Base-by-base conservation (phyloP, 1,140 invertebrate genomes). In the Pristionchus pacificus region DNA sequence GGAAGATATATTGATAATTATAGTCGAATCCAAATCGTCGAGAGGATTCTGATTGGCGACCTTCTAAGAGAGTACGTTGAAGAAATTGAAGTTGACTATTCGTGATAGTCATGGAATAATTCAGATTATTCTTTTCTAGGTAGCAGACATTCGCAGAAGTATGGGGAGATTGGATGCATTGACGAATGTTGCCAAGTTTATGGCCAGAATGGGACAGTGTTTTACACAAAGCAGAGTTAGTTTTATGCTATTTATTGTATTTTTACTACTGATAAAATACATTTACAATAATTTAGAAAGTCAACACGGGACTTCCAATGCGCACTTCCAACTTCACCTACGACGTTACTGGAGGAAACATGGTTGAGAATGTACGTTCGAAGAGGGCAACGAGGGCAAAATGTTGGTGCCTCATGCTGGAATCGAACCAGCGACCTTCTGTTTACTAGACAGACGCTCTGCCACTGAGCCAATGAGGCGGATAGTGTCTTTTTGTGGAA, bases 131-230 rank as follows among this genome's bases (percentile, higher is more conserved):
- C n/a, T n/a, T n/a, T n/a, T n/a, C n/a, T n/a, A n/a, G n/a, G n/a
- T n/a, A n/a, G n/a, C n/a, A n/a, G n/a, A n/a, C n/a, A n/a, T n/a
- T n/a, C n/a, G n/a, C n/a, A n/a, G n/a, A 2, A 13, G 32, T 30
- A 32, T 70, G 58, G 65, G 65, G 27, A 69, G 68, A 68, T 74
- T 70, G 19, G 33, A 55, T 60, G 60, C 19, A 72, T 74, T 49
- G 29, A 78, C 68, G 25, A 78, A 74, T 70, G 75, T 84, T 57
- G 74, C 80, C 13, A 84, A 84, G 70, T 75, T 77, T 62, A 79
- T 84, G 70, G 76, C 82, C 2, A 62, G 82, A 28, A 68, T 84
- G 65, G 82, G 82, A 2, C 79, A 80, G 32, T 77, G 77, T n/a
- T n/a, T n/a, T n/a, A n/a, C n/a, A n/a, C n/a, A n/a, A n/a, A n/a